Percentiles rank a stretch among this genome's conserved stretches.
Conservation (phyloP, 2,797 vertebrate species). For the Sardinella longiceps region DNA sequence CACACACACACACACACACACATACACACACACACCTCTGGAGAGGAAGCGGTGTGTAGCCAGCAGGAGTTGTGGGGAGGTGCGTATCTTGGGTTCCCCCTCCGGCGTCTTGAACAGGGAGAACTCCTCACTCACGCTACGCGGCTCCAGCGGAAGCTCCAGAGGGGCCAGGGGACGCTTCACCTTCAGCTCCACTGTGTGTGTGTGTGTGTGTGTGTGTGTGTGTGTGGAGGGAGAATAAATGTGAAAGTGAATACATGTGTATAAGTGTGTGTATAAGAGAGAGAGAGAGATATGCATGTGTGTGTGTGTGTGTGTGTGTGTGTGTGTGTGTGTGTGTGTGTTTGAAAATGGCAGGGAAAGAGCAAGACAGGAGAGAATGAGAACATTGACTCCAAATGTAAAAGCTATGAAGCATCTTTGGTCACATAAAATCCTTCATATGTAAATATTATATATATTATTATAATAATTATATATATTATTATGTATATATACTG, state of each 20-base stretch:
- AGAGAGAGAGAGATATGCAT: background rate
- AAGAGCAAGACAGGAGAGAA: background rate
- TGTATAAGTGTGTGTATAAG: background rate
- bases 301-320: no score
- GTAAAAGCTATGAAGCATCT: no score
- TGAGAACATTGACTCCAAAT: background rate
- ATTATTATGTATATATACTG: no score
- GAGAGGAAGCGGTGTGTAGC: conserved; percentile 92
- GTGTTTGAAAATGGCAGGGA: background rate
- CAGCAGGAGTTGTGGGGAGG: conserved; percentile 88
- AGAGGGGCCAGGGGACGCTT: conserved; percentile 77
- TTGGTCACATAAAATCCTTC: no score
- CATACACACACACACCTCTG: conserved; percentile 75
- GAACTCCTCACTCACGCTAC: conserved; percentile 78
- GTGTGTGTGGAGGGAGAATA: background rate
- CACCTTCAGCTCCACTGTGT: conserved; percentile 77
- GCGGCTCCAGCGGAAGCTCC: conserved; percentile 75
- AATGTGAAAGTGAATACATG: background rate
- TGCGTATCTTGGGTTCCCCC: conserved; percentile 82
- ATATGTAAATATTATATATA: no score
- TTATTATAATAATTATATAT: no score
- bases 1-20: no score
- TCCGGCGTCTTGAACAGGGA: conserved; percentile 86
- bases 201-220: background rate
- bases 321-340: background rate